Percentiles rank a stretch among this genome's conserved stretches.
Conservation (phyloP, 2,797 vertebrate species). For the Gymnodraco acuticeps region DNA sequence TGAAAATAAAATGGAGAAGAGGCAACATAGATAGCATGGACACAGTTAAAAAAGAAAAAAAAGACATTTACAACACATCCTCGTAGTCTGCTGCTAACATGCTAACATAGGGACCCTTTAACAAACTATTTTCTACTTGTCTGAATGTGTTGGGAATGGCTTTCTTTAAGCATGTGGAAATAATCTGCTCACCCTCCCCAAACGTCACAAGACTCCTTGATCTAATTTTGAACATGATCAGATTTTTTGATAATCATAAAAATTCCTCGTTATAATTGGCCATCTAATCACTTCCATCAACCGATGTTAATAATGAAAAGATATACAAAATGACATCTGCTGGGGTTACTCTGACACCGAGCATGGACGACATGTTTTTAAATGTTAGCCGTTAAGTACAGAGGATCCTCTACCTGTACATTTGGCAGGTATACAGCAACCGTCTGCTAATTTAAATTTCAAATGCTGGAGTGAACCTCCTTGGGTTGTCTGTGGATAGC, state of each 20-base stretch:
- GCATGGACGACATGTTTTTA: constrained; percentile 3
- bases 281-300: constrained; percentile 3
- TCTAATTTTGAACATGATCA: no score
- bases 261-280: background rate
- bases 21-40: constrained; percentile 62
- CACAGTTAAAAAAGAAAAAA: constrained; percentile 34
- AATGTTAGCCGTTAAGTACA: constrained; percentile 1
- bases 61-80: constrained; percentile 51
- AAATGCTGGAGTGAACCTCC: background rate
- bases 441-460: background rate
- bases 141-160: constrained; percentile 46
- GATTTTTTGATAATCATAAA: background rate
- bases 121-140: constrained; percentile 7
- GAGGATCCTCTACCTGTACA: background rate
- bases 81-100: constrained; percentile 12
- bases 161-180: constrained; percentile 39
- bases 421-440: background rate
- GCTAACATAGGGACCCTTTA: background rate
- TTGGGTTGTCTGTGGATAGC: background rate
- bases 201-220: background rate
- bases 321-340: background rate
- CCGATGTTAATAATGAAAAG: background rate
- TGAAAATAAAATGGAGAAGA: constrained; percentile 59
- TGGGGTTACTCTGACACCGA: background rate
- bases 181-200: constrained; percentile 51